A percentile compares a stretch with the other conserved stretches of the same genome.
Conservation (phyloP, 1,140 invertebrate genomes). For the Drosophila subobscura region DNA sequence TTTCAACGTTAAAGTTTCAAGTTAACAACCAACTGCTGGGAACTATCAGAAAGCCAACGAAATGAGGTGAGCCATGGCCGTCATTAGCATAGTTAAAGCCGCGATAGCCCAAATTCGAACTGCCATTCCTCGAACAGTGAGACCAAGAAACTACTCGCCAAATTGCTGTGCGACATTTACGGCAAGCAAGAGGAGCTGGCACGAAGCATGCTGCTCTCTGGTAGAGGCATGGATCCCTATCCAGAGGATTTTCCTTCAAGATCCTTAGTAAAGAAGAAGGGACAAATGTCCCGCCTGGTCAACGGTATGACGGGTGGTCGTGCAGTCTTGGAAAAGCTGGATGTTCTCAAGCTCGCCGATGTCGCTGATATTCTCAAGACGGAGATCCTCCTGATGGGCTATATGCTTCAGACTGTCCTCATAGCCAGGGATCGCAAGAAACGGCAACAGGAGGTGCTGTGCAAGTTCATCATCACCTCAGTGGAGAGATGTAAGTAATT, state of each 20-base stretch:
- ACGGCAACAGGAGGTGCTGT: constrained; percentile 64
- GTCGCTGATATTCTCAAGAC: constrained; percentile 66
- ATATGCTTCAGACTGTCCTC: constrained; percentile 57
- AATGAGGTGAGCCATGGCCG: constrained; percentile 63
- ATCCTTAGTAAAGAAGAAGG: constrained; percentile 10
- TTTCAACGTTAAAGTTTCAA: constrained; percentile 17
- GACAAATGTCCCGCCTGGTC: constrained; percentile 25
- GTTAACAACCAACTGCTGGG: constrained; percentile 20
- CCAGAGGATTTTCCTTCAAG: background rate
- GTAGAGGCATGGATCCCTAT: constrained; percentile 1
- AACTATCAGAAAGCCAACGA: constrained; percentile 40
- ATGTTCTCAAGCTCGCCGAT: constrained; percentile 55
- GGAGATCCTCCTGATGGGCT: constrained; percentile 71
- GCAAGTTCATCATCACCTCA: constrained; percentile 57
- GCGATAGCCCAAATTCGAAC: constrained; percentile 26
- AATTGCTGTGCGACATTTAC: constrained; percentile 76
- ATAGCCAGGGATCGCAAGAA: constrained; percentile 55
- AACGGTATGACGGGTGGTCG: constrained; percentile 39
- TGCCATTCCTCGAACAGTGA: constrained; percentile 25
- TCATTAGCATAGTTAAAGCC: constrained; percentile 47
- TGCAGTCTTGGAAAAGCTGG: constrained; percentile 20
- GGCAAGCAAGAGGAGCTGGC: constrained; percentile 60
- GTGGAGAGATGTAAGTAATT: constrained; percentile 42
- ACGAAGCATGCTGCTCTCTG: constrained; percentile 12
- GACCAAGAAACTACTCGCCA: constrained; percentile 61